Evolutionary conservation across 2,113 vertebrate genomes (phyloP), one percentile per base, ranked within the genome.

Genomic region (Hymenochirus boettgeri): DNA sequence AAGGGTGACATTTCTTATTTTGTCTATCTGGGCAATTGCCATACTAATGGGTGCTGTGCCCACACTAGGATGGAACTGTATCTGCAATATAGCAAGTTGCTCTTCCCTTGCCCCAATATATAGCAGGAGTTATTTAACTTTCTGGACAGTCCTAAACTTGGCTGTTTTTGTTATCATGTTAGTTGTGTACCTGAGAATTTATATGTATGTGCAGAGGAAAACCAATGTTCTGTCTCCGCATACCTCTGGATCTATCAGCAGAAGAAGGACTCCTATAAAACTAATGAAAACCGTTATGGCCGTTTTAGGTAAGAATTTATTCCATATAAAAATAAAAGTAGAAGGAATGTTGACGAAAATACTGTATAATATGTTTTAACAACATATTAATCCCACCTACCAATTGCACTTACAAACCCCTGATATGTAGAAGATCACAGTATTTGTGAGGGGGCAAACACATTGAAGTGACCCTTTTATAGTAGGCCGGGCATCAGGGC

Each of bases 241-340:
- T 72, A 95, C 90, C 0, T 90, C 86, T 1, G 85, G 90, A 62
- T 97, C 95, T 73, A 88, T 97, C 25, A 95, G 87, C 75, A 91
- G 91, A 58, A 93, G 86, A 74, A 90, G 79, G 80, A 93, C 94
- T 0, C 95, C 96, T 1, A 87, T 98, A 82, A 97, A 93, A 75
- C 92, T 99, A n/a, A 96, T 98, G 84, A 99, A 97, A 83, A 99
- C 96, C 0, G 95, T 99, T 71, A 95, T 97, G 93, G 87, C 91
- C 24, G 92, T 99, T 26, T 81, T 99, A 60, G 96, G 96, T 98
- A 91, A 87, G 94, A 74, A 48, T 24, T 57, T 8, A 4, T n/a
- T n/a, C n/a, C n/a, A n/a, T n/a, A n/a, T n/a, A n/a, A n/a, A n/a
- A n/a, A n/a, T n/a, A n/a, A n/a, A n/a, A n/a, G n/a, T n/a, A n/a